Conservation (phyloP, 2,113 vertebrate species). For the Dunckerocampus dactyliophorus region DNA sequence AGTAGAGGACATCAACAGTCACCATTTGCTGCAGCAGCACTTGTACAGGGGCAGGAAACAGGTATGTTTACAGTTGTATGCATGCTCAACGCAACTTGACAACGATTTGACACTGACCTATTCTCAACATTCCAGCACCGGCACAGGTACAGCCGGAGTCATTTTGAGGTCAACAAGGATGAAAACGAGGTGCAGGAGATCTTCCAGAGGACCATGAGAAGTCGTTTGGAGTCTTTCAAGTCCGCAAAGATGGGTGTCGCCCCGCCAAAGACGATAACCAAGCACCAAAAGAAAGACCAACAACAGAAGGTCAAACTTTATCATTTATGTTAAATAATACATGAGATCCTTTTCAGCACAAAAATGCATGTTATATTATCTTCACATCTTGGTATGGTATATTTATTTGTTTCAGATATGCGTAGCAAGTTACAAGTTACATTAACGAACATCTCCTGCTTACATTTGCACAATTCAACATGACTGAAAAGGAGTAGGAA, state of each 20-base stretch:
- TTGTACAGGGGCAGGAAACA: slow-evolving; percentile 90
- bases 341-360: too few species aligned
- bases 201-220: slow-evolving; percentile 96
- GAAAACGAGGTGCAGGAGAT: slow-evolving; percentile 92
- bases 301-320: slow-evolving; percentile 70
- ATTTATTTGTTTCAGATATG: too few species aligned
- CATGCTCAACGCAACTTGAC: too few species aligned
- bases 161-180: slow-evolving; percentile 74
- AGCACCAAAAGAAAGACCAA: slow-evolving; percentile 81
- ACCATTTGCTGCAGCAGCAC: slow-evolving; percentile 90
- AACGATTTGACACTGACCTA: too few species aligned
- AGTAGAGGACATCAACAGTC: slow-evolving; percentile 78
- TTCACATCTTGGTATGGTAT: background rate
- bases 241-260: slow-evolving; percentile 85
- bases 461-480: too few species aligned
- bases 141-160: slow-evolving; percentile 87
- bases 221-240: slow-evolving; percentile 92
- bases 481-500: too few species aligned
- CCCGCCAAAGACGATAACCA: slow-evolving; percentile 79
- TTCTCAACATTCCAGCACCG: slow-evolving; percentile 75
- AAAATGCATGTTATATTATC: background rate
- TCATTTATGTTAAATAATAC: background rate
- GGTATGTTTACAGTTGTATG: slow-evolving; percentile 57
- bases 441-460: too few species aligned
- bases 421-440: too few species aligned